phyloP scores from a whole-genome alignment of 1,140 invertebrate species.

The Goniozus legneri region DNA sequence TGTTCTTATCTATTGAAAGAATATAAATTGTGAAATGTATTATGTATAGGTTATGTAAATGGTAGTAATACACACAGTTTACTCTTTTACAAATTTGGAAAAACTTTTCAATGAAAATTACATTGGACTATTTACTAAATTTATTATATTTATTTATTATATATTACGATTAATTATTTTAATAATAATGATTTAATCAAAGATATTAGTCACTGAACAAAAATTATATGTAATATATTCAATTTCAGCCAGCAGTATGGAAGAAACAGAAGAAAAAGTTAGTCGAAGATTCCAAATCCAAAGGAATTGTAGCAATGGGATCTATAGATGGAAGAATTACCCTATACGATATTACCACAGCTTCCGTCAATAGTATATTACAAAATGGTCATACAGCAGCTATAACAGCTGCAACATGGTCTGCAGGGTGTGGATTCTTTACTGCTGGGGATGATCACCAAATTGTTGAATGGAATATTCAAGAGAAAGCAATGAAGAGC shows the following conservation, averaged over 20 bases:
- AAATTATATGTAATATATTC: background rate
- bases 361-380: constrained; percentile 46
- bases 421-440: constrained; percentile 49
- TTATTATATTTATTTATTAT: background rate
- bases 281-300: constrained; percentile 35
- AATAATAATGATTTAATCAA: constrained; percentile 1
- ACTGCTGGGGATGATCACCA: constrained; percentile 54
- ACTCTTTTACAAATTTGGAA: constrained; percentile 1
- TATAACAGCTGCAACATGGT: constrained; percentile 57
- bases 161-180: background rate
- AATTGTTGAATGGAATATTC: constrained; percentile 54
- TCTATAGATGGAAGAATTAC: constrained; percentile 52
- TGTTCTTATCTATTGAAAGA: too few relatives aligned
- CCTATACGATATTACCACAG: constrained; percentile 52
- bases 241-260: constrained; percentile 34
- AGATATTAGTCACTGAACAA: background rate
- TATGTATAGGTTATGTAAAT: too few relatives aligned
- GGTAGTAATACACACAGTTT: too few relatives aligned
- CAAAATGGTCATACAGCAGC: constrained; percentile 54
- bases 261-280: constrained; percentile 52
- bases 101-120: too few relatives aligned
- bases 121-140: background rate
- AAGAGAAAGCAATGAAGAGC: constrained; percentile 50
- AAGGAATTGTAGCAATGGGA: constrained; percentile 54
- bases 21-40: too few relatives aligned